Conservation (phyloP, 2,113 vertebrate genomes). For the Pipra filicauda region DNA sequence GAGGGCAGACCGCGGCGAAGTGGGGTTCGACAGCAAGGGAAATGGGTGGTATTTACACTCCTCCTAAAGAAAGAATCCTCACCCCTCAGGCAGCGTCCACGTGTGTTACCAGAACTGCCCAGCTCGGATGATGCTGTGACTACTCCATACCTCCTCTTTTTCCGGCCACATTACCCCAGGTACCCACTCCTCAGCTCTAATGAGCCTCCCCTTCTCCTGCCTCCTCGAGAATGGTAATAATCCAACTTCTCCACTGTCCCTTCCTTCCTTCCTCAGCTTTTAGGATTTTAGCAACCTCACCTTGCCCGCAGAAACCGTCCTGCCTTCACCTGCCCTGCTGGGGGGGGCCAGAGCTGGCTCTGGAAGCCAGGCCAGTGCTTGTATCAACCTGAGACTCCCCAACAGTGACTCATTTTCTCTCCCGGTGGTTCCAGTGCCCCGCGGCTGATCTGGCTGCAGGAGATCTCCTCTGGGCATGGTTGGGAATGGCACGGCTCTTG, state of each 20-base stretch:
- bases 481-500: rapidly evolving
- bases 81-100: not conserved
- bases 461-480: not conserved
- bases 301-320: not conserved
- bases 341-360: not conserved
- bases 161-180: rapidly evolving
- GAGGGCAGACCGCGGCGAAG: not conserved
- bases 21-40: not conserved
- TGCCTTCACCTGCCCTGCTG: not conserved
- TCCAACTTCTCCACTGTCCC: not conserved
- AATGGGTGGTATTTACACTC: not conserved
- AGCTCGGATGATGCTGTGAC: not conserved
- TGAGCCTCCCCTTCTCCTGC: not conserved
- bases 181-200: not conserved
- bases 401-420: not conserved
- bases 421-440: not conserved
- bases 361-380: not conserved
- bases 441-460: not conserved
- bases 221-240: not conserved
- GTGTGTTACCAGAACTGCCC: not conserved
- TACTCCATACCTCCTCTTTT: not conserved
- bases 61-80: not conserved
- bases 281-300: not conserved
- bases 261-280: not conserved
- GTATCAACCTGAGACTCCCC: not conserved